Evolutionary conservation across 2,113 vertebrate species (phyloP).

Genomic region (Chloebia gouldiae): DNA sequence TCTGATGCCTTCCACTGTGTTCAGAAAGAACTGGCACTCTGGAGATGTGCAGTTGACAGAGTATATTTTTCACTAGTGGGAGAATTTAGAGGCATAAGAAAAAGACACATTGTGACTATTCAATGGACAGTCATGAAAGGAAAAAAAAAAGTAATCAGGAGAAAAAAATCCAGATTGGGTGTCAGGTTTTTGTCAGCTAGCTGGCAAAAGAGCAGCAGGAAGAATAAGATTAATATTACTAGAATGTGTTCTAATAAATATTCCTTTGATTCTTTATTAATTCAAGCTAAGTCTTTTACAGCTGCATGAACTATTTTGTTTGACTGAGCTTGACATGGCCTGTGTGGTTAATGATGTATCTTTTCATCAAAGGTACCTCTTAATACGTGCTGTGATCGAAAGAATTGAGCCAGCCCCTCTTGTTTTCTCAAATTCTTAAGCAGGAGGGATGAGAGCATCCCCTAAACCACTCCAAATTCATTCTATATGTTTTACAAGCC

Average conservation of each 20-base stretch:
- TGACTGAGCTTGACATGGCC: neutral
- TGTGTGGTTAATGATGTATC: neutral
- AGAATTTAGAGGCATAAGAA: neutral
- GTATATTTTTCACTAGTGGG: neutral
- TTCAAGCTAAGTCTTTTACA: neutral
- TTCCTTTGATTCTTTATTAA: conserved; percentile 24
- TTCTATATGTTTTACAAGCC: neutral
- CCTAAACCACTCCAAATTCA: neutral
- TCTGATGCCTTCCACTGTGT: neutral
- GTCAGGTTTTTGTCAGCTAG: neutral
- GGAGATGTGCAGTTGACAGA: neutral
- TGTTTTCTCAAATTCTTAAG: neutral
- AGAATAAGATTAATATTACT: neutral
- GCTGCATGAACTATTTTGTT: neutral
- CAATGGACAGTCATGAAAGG: neutral
- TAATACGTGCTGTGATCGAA: neutral
- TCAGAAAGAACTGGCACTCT: neutral
- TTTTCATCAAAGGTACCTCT: neutral
- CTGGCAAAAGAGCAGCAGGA: neutral
- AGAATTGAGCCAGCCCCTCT: neutral
- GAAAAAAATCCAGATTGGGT: neutral
- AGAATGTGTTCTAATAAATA: neutral
- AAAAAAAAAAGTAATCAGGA: neutral
- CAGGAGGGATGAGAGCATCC: neutral
- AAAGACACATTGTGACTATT: neutral